Conservation (phyloP, 2,888 invertebrate genomes). For the Troides oblongomaculatus region DNA sequence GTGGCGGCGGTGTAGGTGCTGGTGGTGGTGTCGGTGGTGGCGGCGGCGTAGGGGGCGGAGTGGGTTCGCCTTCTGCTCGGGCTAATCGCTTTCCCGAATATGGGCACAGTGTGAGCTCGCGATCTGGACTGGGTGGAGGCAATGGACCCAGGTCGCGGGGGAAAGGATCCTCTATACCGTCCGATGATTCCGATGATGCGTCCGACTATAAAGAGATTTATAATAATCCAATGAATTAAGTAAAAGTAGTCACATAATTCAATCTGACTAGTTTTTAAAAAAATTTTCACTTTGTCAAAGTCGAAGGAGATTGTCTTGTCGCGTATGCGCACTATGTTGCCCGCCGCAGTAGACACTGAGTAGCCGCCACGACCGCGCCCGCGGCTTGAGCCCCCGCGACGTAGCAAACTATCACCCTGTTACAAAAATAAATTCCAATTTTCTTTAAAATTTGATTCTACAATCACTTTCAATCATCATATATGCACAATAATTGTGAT, state of each 20-base stretch:
- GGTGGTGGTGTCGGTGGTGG: constrained; percentile 57
- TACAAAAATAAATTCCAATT: not conserved
- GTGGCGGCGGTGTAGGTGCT: constrained; percentile 34
- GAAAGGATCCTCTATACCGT: constrained; percentile 83
- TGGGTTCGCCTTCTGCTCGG: constrained; percentile 82
- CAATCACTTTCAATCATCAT: not conserved
- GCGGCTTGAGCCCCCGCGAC: constrained; percentile 56
- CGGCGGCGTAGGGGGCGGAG: constrained; percentile 78
- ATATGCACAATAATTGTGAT: too few species aligned
- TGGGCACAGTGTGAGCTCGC: constrained; percentile 84
- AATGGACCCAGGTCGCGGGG: constrained; percentile 71
- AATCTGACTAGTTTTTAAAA: not conserved
- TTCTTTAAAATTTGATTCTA: not conserved
- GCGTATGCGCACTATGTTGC: constrained; percentile 65
- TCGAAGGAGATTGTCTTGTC: constrained; percentile 57
- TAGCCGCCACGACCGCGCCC: constrained; percentile 59
- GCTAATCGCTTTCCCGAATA: constrained; percentile 64
- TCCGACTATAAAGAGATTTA: constrained; percentile 47
- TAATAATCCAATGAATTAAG: not conserved
- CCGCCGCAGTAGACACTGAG: constrained; percentile 56
- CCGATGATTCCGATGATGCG: constrained; percentile 75
- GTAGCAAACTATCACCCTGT: constrained; percentile 70
- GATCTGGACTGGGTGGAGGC: constrained; percentile 82
- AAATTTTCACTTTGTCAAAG: constrained; percentile 56
- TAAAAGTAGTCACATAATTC: not conserved